phyloP scores from a whole-genome alignment of 2,888 invertebrate genomes.

The Cacoxenus indagator region DNA sequence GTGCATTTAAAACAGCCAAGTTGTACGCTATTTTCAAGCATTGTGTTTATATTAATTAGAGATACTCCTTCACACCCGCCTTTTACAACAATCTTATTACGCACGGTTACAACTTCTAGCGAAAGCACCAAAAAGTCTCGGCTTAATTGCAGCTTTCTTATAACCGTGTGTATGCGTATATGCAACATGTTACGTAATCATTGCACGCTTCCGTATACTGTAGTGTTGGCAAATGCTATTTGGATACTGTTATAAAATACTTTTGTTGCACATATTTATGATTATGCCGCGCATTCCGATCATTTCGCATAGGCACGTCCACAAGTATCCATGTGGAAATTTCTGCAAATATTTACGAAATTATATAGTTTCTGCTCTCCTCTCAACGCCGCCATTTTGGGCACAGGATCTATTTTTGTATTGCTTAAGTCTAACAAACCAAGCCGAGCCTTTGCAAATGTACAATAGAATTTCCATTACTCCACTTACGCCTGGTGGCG shows the following conservation, averaged over 20 bases:
- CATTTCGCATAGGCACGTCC: slow-evolving; percentile 63
- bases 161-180: neutral
- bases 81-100: too few relatives aligned
- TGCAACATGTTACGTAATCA: neutral
- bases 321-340: slow-evolving; percentile 68
- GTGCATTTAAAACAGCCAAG: too few relatives aligned
- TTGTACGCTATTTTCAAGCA: too few relatives aligned
- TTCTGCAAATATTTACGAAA: slow-evolving; percentile 63
- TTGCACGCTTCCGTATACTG: neutral
- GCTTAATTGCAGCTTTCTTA: slow-evolving; percentile 17
- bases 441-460: neutral
- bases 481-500: slow-evolving; percentile 30
- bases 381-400: neutral
- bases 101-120: neutral
- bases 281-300: slow-evolving; percentile 2
- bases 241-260: neutral
- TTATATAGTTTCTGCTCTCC: slow-evolving; percentile 35
- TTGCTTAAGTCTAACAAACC: neutral
- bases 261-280: neutral
- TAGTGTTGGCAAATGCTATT: neutral
- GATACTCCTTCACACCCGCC: too few relatives aligned
- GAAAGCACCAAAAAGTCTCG: slow-evolving; percentile 13
- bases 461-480: neutral
- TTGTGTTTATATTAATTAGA: slow-evolving; percentile 5
- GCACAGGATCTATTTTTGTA: neutral